Base-by-base conservation (phyloP, 2,888 invertebrate species). In the Aleiodes leptofemur region DNA sequence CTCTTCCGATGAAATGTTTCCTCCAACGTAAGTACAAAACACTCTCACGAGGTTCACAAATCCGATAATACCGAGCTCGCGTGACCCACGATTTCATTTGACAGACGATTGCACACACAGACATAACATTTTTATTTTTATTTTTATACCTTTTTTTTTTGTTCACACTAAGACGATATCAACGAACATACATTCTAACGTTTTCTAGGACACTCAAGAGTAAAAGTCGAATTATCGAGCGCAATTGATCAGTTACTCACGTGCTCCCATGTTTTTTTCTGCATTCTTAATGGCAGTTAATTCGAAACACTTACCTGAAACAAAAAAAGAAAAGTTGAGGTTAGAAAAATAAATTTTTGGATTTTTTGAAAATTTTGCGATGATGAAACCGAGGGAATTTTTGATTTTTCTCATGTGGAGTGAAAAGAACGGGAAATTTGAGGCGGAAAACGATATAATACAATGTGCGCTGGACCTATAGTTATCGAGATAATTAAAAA, bases 221-320 rank as follows among this genome's bases (percentile, higher is more conserved):
- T 43, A 9, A 43, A 3, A 43, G 43, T 43, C 9, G 43, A 11
- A 43, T 43, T 57, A 59, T 73, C 56, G 48, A 13, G 51, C 38
- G 11, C 55, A 66, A 57, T 68, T 69, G 34, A 50, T 16, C 56
- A 57, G n/a, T 55, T 55, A 43, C 70, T 57, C 23, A 53, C 70
- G 70, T 29, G 14, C 34, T 57, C 5, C 31, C 29, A 13, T 16
- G 38, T 43, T 13, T 64, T 64, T 64, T 23, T 34, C 38, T 38
- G 13, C 34, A 51, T 34, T 55, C 56, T 31, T 43, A 48, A 16
- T 56, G 77, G 69, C 76, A 72, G 76, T 74, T 76, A 79, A 75
- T 55, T 29, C 59, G 38, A 72, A 43, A 55, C 72, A 84, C 86
- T 86, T 83, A 86, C 86, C 85, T 85, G 76, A 13, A 86, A 86